These are phyloP conservation scores for Manduca sexta DNA, from an alignment of 1,140 invertebrate species.

Conservation along the genomic window DNA sequence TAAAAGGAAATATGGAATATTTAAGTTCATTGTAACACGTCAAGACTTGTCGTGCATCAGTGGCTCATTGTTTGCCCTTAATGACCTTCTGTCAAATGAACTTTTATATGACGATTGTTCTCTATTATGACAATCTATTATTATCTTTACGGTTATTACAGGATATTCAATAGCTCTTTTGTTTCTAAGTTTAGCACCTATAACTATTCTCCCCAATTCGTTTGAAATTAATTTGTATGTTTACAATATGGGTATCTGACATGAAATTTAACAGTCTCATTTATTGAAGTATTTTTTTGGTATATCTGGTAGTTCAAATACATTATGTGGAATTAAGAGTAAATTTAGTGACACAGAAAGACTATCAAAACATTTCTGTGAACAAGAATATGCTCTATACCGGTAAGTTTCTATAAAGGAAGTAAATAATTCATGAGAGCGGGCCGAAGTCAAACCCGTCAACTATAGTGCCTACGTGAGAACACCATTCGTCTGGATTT, in stretches of 20 bases:
- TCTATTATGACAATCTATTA: slow-evolving; percentile 8
- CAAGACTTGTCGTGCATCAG: slow-evolving; percentile 3
- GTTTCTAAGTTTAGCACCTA: neutral
- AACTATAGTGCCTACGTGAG: slow-evolving; percentile 8
- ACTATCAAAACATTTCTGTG: slow-evolving; percentile 18
- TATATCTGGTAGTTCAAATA: too few species aligned
- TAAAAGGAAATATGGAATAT: slow-evolving; percentile 8
- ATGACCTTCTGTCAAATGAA: slow-evolving; percentile 8
- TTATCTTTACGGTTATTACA: slow-evolving; percentile 12
- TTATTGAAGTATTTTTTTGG: too few species aligned
- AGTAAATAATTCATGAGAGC: slow-evolving; percentile 62
- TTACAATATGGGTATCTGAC: too few species aligned
- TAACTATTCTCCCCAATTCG: neutral
- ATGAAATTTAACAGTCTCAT: too few species aligned
- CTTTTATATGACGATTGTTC: slow-evolving; percentile 18
- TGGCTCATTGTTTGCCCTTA: slow-evolving; percentile 19
- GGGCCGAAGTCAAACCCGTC: slow-evolving; percentile 29
- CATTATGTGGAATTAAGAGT: neutral
- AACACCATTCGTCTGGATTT: too few species aligned
- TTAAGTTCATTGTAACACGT: slow-evolving; percentile 5
- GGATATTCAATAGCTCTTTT: slow-evolving; percentile 6
- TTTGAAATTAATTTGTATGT: too few species aligned
- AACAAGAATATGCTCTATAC: slow-evolving; percentile 29
- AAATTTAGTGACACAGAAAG: slow-evolving; percentile 3
- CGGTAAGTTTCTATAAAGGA: slow-evolving; percentile 26